Percentiles rank a stretch among this genome's conserved stretches.
Evolutionary conservation across 2,797 vertebrate genomes (phyloP).

Genomic region (Gymnopithys bicolor): DNA sequence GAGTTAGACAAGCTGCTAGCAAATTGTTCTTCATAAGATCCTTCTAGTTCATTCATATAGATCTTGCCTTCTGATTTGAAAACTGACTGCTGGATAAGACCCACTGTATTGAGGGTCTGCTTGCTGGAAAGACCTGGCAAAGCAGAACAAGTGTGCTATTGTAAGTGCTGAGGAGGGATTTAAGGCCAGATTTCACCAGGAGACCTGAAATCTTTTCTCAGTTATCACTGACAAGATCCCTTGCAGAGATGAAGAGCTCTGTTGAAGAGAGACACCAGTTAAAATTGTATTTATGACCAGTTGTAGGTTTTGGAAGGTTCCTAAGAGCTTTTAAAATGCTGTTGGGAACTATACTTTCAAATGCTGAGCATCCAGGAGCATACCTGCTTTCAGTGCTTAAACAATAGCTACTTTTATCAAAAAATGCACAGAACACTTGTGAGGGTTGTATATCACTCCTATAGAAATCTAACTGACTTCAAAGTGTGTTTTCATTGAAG

Average conservation of each 20-base stretch:
- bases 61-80: not conserved
- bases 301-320: not conserved
- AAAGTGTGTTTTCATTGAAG: not conserved
- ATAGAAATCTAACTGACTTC: not conserved
- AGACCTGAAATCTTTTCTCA: not conserved
- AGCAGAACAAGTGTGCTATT: not conserved
- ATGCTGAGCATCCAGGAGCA: not conserved
- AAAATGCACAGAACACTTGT: not conserved
- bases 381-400: not conserved
- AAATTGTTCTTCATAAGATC: not conserved
- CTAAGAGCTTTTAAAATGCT: not conserved
- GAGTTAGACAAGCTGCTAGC: not conserved
- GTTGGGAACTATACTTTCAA: not conserved
- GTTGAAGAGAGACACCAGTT: not conserved
- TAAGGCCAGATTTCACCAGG: not conserved
- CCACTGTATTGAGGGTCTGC: not conserved
- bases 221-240: not conserved
- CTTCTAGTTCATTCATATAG: not conserved
- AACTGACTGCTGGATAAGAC: not conserved
- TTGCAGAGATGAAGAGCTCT: not conserved
- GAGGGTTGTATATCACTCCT: not conserved
- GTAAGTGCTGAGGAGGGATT: not conserved
- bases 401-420: not conserved
- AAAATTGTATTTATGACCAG: not conserved
- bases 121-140: not conserved